phyloP scores from a whole-genome alignment of 2,113 vertebrate genomes.

The Tinamus guttatus region DNA sequence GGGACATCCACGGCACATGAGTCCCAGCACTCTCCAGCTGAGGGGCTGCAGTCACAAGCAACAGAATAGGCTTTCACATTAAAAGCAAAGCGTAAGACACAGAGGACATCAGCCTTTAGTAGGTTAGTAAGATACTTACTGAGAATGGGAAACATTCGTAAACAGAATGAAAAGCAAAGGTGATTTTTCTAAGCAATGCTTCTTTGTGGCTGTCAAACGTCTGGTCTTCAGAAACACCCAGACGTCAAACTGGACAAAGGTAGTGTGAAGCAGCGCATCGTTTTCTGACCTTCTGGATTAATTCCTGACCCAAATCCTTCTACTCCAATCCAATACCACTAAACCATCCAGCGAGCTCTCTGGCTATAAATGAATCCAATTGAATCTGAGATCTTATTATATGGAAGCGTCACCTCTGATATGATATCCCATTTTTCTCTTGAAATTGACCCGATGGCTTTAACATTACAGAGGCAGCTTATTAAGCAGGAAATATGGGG shows the following conservation, averaged over 20 bases:
- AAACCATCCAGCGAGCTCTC: constrained; percentile 23
- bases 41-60: neutral
- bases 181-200: neutral
- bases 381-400: constrained; percentile 44
- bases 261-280: neutral
- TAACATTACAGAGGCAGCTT: constrained; percentile 39
- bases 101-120: neutral
- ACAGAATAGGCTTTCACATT: neutral
- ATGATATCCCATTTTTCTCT: constrained; percentile 47
- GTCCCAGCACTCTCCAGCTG: constrained; percentile 18
- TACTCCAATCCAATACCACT: constrained; percentile 32
- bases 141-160: neutral
- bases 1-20: neutral
- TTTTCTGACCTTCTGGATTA: constrained; percentile 46
- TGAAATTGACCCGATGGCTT: constrained; percentile 40
- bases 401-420: constrained; percentile 54
- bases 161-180: neutral
- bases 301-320: constrained; percentile 43
- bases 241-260: neutral
- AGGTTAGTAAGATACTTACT: neutral
- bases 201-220: neutral
- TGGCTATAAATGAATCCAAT: constrained; percentile 59
- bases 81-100: neutral
- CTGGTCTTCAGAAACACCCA: neutral
- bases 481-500: constrained; percentile 16